Evolutionary conservation across 2,888 invertebrate genomes (phyloP).

Genomic region (Exephanes ischioxanthus): DNA sequence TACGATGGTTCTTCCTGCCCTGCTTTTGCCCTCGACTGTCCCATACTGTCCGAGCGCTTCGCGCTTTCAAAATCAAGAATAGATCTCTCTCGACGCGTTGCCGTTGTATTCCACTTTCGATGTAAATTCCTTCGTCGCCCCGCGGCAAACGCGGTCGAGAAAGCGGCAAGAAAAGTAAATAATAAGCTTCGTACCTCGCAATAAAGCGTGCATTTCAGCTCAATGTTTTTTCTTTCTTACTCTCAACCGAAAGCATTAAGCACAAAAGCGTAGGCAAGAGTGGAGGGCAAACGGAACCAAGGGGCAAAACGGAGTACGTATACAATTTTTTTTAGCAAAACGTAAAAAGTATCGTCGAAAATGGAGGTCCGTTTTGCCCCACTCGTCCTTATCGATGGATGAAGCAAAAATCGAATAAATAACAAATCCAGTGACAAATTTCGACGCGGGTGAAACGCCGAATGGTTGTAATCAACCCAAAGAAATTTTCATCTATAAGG

Average conservation of each 20-base stretch:
- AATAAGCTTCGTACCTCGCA: conserved; percentile 29
- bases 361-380: no score
- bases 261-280: not conserved
- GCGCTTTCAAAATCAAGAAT: conserved; percentile 21
- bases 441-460: no score
- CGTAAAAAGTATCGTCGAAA: no score
- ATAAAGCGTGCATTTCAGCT: conserved; percentile 23
- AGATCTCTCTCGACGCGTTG: conserved; percentile 24
- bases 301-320: no score
- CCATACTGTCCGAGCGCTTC: conserved; percentile 21
- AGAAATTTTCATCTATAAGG: not conserved
- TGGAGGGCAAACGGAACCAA: no score
- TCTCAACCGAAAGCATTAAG: not conserved
- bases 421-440: not conserved
- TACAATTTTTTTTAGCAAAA: no score
- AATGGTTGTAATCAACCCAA: not conserved
- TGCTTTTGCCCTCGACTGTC: conserved; percentile 31
- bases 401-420: no score
- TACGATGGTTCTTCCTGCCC: not conserved
- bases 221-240: not conserved
- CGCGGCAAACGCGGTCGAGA: not conserved
- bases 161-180: not conserved
- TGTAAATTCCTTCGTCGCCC: conserved; percentile 43
- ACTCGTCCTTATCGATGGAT: no score
- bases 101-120: conserved; percentile 49